phyloP scores from a whole-genome alignment of 2,797 vertebrate genomes.

The Oreochromis grahami region DNA sequence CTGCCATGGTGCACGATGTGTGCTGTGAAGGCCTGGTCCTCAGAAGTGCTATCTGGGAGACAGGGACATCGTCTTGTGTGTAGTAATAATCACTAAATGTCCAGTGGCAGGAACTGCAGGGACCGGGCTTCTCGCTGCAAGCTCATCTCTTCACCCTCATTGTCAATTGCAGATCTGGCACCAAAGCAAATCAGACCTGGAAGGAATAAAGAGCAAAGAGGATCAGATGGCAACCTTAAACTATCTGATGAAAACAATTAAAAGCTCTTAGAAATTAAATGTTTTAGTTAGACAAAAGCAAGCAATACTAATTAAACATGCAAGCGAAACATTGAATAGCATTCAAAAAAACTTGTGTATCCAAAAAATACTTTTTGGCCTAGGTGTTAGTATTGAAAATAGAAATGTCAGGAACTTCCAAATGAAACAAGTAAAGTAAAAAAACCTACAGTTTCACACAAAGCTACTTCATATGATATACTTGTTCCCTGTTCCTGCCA shows the following conservation, averaged over 20 bases:
- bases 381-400: background rate
- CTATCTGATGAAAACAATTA: background rate
- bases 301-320: background rate
- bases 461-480: background rate
- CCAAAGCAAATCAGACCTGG: constrained; percentile 65
- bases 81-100: constrained; percentile 63
- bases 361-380: background rate
- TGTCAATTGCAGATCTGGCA: constrained; percentile 54
- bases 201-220: constrained; percentile 20
- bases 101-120: constrained; percentile 68
- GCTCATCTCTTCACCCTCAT: constrained; percentile 73
- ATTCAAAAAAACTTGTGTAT: background rate
- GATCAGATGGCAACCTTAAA: constrained; percentile 6
- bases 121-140: constrained; percentile 60
- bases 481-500: constrained; percentile 47
- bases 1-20: constrained; percentile 84
- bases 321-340: background rate
- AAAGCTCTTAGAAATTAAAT: background rate
- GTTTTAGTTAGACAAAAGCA: background rate
- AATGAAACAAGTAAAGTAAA: background rate
- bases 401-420: background rate
- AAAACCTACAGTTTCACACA: background rate
- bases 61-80: constrained; percentile 74
- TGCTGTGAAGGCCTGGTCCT: constrained; percentile 75
- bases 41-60: constrained; percentile 72